Evolutionary conservation across 2,797 vertebrate species (phyloP).

Genomic region (Melanogrammus aeglefinus): DNA sequence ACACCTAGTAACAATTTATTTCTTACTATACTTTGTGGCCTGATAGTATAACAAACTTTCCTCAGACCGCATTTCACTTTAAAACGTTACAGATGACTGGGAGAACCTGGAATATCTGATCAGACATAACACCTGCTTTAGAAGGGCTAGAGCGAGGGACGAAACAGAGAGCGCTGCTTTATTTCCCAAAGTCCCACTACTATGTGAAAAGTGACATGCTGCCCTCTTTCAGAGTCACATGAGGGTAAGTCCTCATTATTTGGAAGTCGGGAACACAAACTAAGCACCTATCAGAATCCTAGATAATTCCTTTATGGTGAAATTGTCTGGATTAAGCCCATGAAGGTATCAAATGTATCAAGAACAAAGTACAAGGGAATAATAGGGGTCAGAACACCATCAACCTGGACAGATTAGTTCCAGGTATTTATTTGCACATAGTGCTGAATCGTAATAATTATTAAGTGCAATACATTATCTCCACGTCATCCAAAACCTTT

Average conservation of each 20-base stretch:
- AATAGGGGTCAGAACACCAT: conserved; percentile 15
- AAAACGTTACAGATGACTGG: neutral
- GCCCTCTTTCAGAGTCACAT: neutral
- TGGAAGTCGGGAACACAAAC: conserved; percentile 26
- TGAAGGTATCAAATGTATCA: conserved; percentile 51
- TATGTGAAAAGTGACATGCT: neutral
- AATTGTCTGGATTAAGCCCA: conserved; percentile 47
- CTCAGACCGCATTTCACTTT: neutral
- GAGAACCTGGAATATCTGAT: neutral
- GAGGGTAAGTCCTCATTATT: conserved; percentile 10
- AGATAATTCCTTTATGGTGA: conserved; percentile 34
- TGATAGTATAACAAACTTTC: neutral
- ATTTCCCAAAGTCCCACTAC: conserved; percentile 9
- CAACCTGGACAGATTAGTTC: conserved; percentile 45
- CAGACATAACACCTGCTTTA: neutral
- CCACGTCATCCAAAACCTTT: neutral
- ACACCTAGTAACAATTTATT: neutral
- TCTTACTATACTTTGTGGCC: neutral
- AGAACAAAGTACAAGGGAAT: conserved; percentile 42
- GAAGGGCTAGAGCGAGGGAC: neutral
- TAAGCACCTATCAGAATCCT: conserved; percentile 21
- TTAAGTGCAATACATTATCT: conserved; percentile 12
- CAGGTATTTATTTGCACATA: conserved; percentile 27
- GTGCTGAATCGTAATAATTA: conserved; percentile 18
- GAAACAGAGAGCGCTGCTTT: conserved; percentile 12